Percentiles rank a stretch among this genome's conserved stretches.
Conservation (phyloP, 2,888 invertebrate genomes). For the Drosophila robusta region DNA sequence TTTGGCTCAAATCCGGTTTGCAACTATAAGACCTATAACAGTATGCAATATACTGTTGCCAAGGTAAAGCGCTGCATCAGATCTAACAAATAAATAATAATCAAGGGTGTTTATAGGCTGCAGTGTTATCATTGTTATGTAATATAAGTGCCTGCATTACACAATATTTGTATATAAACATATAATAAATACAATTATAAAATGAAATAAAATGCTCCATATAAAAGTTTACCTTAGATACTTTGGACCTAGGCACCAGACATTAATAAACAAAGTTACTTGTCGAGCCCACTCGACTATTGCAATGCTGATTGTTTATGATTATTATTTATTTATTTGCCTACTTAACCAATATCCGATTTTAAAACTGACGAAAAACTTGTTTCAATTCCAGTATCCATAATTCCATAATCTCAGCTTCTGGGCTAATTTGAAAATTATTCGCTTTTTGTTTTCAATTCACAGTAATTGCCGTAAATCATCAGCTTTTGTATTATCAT, state of each 20-base stretch:
- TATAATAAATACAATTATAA: neutral
- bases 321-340: neutral
- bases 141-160: neutral
- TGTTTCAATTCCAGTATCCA: neutral
- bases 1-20: too few species aligned
- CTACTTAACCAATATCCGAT: neutral
- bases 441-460: conserved; percentile 64
- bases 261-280: neutral
- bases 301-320: neutral
- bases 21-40: too few species aligned
- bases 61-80: neutral
- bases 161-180: neutral
- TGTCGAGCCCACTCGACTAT: neutral
- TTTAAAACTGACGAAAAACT: neutral
- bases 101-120: neutral
- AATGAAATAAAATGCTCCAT: neutral
- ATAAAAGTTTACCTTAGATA: neutral
- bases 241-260: neutral
- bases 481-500: conserved; percentile 65
- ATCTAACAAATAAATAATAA: neutral
- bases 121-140: neutral
- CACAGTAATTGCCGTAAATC: conserved; percentile 58
- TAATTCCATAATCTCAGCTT: conserved; percentile 1
- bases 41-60: neutral
- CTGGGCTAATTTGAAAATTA: conserved; percentile 40